Evolutionary conservation across 1,140 invertebrate genomes (phyloP), one percentile per base, ranked within the genome.

Genomic region (Diploscapter pachys): DNA sequence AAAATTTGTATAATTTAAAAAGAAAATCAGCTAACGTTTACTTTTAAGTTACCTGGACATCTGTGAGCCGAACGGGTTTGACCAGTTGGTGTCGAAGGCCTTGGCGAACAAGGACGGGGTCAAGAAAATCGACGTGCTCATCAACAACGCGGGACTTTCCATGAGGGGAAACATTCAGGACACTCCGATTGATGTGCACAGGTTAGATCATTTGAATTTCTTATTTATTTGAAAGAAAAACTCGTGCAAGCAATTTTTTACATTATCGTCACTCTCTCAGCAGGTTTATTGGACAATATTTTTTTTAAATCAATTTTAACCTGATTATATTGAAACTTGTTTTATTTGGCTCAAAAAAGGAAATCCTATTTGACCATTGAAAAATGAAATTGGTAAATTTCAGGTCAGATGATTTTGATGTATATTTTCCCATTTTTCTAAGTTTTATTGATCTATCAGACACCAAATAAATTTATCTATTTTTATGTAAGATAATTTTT

Each of bases 131-230:
- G 78, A 79, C 52, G 63, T 79, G 64, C 77, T 79, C 48, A 68
- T 79, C 57, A 79, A 79, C 66, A 79, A 79, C 56, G 78, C 78
- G 3, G 78, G 78, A 59, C 55, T 78, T 52, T 56, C 77, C 0
- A 79, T 71, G 31, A 87, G 95, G 82, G 93, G 93, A 5, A 88
- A 90, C 80, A 90, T 92, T 69, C 76, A 90, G 31, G 88, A 91
- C 63, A 96, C 94, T 3, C 88, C 90, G 57, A 84, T 94, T 53
- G 73, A 53, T n/a, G 70, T 74, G 49, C 64, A 74, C 61, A 73
- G 63, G 72, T 73, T 56, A n/a, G 3, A 59, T 59, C 57, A 59
- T 31, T 11, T 11, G 57, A 11, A 59, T 59, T 31, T 11, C 31
- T 59, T 59, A 11, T 11, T 11, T 31, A 59, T 11, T 11, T 11